Evolutionary conservation across 2,797 vertebrate species (phyloP), one percentile per base, ranked within the genome.

Genomic region (Catostomus latipinnis): DNA sequence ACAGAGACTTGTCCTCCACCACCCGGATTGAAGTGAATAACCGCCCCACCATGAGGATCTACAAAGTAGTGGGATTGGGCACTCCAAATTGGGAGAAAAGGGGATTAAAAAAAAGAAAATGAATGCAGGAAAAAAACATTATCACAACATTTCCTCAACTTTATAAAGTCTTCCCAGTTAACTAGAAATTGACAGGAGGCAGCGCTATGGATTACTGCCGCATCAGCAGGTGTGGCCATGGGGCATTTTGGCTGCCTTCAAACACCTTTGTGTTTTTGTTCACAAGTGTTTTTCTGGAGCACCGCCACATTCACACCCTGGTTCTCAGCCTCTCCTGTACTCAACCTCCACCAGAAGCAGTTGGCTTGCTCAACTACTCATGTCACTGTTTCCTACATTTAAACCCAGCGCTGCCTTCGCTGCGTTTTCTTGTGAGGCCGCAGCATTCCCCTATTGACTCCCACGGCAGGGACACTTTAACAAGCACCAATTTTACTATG

Each of bases 231-330:
- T 34, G 34, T 34, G 34, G n/a, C 62, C 43, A 65, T 34, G 5
- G 34, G 4, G 61, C 43, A 45, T 34, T 46, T 43, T 63, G 61
- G 61, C 61, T 63, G 61, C 34, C 2, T 43, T 63, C 43, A 13
- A 46, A 43, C 62, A 65, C 62, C 34, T 48, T 52, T 34, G 58
- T 48, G 70, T 72, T 72, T 46, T 72, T 72, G 7, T 65, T 65
- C 43, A 63, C 62, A 65, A 65, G 70, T 60, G 70, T 56, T 72
- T 72, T 68, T 72, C 71, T 72, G 71, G 71, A 72, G 45, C 70
- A 10, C 14, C 6, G 70, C 70, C 70, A 72, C 14, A 13, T 72
- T 60, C 56, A 18, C 14, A 11, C 34, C 45, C 45, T 58, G 14
- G 56, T 72, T 72, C 54, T 60, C 56, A 72, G 62, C 43, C 45